Evolutionary conservation across 2,888 invertebrate species (phyloP).

Genomic region (Sinhomidia bicolor): DNA sequence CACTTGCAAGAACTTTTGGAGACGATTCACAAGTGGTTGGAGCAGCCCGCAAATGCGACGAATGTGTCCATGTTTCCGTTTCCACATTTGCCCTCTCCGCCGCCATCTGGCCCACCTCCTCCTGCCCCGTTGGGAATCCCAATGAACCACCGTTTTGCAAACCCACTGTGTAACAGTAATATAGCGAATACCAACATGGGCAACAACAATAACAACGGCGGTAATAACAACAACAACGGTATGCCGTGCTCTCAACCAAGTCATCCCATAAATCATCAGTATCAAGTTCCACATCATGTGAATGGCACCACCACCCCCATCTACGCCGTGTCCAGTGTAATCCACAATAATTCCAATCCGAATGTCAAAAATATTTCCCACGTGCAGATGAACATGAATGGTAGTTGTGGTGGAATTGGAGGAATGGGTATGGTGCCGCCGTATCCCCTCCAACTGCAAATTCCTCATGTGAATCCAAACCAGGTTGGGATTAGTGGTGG

Average conservation of each 20-base stretch:
- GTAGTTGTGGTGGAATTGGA: conserved; percentile 27
- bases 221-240: conserved; percentile 72
- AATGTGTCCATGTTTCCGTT: conserved; percentile 79
- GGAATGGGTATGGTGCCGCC: conserved; percentile 46
- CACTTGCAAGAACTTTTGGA: conserved; percentile 88
- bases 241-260: not conserved
- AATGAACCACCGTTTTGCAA: conserved; percentile 73
- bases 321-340: conserved; percentile 79
- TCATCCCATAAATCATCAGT: conserved; percentile 78
- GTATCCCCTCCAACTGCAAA: conserved; percentile 75
- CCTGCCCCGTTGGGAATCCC: conserved; percentile 82
- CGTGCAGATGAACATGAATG: conserved; percentile 74
- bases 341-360: conserved; percentile 79
- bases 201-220: not conserved
- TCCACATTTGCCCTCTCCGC: conserved; percentile 78
- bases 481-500: conserved; percentile 22
- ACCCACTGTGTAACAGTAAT: conserved; percentile 68
- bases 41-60: conserved; percentile 83
- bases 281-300: conserved; percentile 77
- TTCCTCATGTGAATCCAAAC: conserved; percentile 32
- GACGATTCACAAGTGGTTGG: conserved; percentile 85
- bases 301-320: conserved; percentile 74
- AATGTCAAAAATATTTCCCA: conserved; percentile 80
- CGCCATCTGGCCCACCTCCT: conserved; percentile 77
- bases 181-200: not conserved